Base-by-base conservation (phyloP, 2,797 vertebrate species). In the Vultur gryphus region DNA sequence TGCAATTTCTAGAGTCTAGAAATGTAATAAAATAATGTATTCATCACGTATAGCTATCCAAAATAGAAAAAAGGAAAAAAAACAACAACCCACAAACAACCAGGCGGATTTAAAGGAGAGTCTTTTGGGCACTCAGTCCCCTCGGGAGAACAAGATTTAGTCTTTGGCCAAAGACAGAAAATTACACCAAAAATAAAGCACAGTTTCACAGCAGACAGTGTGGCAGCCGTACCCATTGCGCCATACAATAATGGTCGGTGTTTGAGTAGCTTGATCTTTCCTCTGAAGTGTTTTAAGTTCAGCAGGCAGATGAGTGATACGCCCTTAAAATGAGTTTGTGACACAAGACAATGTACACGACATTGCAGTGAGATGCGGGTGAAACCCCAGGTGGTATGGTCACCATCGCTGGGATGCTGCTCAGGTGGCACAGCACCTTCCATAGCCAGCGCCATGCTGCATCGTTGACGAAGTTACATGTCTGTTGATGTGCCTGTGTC, bases 301-400 rank as follows among this genome's bases (percentile, higher is more conserved):
- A 29, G 20, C 19, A 18, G 64, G 54, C 43, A 26, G 46, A 18
- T 16, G 44, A 28, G 23, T 33, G 76, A 16, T 13, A 5, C 1
- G 6, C 31, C 67, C 13, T 25, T 44, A 20, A 19, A 26, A 14
- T 5, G 24, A 7, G 24, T 25, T n/a, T 29, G 73, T 0, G 16
- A 26, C 48, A 13, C 44, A 39, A 8, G 8, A 2, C n/a, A 15
- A 4, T 1, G 17, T 16, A 8, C 35, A 6, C 1, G 1, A 2
- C 0, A 5, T 11, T 71, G 41, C 28, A 7, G 24, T 1, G n/a
- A 20, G 77, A 35, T 1, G 12, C 0, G 6, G 51, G 4, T 44
- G 77, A 25, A 49, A 7, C 33, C 37, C 33, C 0, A 2, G 49
- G 18, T 37, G 6, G 46, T 7, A 2, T 3, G 3, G 25, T 29